phyloP scores from a whole-genome alignment of 1,140 invertebrate species.

The Hyles euphorbiae region DNA sequence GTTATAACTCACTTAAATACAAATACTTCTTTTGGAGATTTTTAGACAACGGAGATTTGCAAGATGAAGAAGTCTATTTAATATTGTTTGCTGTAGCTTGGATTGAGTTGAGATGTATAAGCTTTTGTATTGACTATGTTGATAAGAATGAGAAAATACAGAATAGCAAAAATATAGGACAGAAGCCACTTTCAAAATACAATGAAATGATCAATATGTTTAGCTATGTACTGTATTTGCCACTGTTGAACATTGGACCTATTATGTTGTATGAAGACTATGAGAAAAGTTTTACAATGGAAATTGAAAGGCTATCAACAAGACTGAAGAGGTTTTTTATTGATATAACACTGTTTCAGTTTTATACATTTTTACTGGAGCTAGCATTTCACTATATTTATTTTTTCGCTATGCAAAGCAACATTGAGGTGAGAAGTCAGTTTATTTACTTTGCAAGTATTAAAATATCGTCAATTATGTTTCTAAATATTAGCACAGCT shows the following conservation, averaged over 20 bases:
- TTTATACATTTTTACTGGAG: slow-evolving; percentile 85
- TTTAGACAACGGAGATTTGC: slow-evolving; percentile 45
- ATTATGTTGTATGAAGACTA: slow-evolving; percentile 85
- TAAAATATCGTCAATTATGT: too few species aligned
- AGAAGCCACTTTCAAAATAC: slow-evolving; percentile 15
- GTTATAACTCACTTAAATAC: slow-evolving; percentile 64
- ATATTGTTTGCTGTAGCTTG: slow-evolving; percentile 61
- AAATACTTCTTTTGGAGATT: slow-evolving; percentile 59
- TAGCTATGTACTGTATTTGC: slow-evolving; percentile 88
- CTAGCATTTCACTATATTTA: slow-evolving; percentile 87
- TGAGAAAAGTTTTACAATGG: slow-evolving; percentile 55
- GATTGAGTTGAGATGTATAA: slow-evolving; percentile 69
- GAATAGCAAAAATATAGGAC: slow-evolving; percentile 1
- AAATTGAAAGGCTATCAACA: slow-evolving; percentile 49
- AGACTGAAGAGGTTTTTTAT: slow-evolving; percentile 64
- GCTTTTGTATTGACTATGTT: slow-evolving; percentile 59
- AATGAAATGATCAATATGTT: slow-evolving; percentile 51
- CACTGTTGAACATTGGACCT: slow-evolving; percentile 86
- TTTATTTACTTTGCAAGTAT: neutral
- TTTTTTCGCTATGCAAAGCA: slow-evolving; percentile 82
- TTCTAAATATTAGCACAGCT: too few species aligned
- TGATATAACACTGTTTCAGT: slow-evolving; percentile 79
- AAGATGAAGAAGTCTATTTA: slow-evolving; percentile 69
- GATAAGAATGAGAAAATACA: slow-evolving; percentile 23
- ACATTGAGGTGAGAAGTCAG: slow-evolving; percentile 72